phyloP scores from a whole-genome alignment of 2,113 vertebrate species.

The Planiliza haematocheilus region DNA sequence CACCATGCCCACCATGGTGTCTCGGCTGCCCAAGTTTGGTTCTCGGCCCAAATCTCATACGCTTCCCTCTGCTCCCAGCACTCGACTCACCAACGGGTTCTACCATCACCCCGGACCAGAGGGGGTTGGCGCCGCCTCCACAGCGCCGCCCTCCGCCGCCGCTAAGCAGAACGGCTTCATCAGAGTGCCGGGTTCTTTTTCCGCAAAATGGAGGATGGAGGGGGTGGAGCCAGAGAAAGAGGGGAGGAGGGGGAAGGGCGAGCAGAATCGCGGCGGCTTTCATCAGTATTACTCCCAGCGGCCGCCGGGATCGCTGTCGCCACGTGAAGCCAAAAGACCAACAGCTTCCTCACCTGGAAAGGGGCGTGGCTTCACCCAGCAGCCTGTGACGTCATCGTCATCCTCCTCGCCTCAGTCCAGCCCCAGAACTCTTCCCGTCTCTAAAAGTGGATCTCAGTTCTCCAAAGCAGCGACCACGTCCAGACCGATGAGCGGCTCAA shows the following conservation, averaged over 20 bases:
- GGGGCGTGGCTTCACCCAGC: conserved; percentile 15
- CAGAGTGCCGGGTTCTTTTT: conserved; percentile 76
- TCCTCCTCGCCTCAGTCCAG: conserved; percentile 9
- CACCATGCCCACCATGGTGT: conserved; percentile 88
- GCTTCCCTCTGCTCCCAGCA: conserved; percentile 55
- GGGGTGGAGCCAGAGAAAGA: conserved; percentile 63
- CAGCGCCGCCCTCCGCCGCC: not conserved
- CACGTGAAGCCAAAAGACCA: conserved; percentile 46
- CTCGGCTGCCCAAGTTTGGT: conserved; percentile 93
- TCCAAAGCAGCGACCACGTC: conserved; percentile 19
- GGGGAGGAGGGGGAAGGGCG: conserved; percentile 23
- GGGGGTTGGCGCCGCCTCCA: conserved; percentile 18
- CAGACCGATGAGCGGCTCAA: conserved; percentile 42
- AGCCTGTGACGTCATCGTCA: not conserved
- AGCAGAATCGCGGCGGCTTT: not conserved
- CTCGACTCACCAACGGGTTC: conserved; percentile 69
- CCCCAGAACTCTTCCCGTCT: conserved; percentile 40
- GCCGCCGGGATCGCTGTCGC: too few relatives aligned
- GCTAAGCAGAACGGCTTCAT: conserved; percentile 85
- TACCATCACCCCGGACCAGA: conserved; percentile 62
- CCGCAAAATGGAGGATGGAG: conserved; percentile 87
- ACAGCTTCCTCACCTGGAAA: conserved; percentile 9
- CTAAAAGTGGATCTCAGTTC: conserved; percentile 33
- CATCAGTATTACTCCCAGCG: conserved; percentile 39
- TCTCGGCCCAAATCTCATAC: conserved; percentile 74